A percentile compares a stretch with the other conserved stretches of the same genome.
phyloP scores from a whole-genome alignment of 2,797 vertebrate species.

The Salarias fasciatus region DNA sequence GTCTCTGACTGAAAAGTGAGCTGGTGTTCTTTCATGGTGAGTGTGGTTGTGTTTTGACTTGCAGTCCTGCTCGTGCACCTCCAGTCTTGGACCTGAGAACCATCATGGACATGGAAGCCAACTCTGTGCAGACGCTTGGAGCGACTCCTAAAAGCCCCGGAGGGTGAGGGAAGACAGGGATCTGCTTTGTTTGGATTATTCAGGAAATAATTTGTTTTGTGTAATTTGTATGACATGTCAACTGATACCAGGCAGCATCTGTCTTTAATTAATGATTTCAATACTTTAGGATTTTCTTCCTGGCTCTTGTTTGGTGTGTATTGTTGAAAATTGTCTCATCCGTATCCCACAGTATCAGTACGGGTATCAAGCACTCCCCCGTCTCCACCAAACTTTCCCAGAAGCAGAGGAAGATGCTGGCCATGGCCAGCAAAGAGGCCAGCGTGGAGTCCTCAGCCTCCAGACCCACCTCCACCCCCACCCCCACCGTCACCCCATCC shows the following conservation, averaged over 20 bases:
- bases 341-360: slow-evolving; percentile 44
- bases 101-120: slow-evolving; percentile 98
- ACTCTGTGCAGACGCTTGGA: slow-evolving; percentile 82
- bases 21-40: not conserved
- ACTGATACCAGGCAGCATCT: too few relatives aligned
- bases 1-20: too few relatives aligned
- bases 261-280: too few relatives aligned
- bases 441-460: slow-evolving; percentile 74
- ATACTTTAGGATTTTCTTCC: too few relatives aligned
- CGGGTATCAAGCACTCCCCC: slow-evolving; percentile 77
- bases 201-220: slow-evolving; percentile 11
- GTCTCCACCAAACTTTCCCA: slow-evolving; percentile 92
- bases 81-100: slow-evolving; percentile 93
- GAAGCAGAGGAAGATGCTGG: slow-evolving; percentile 97
- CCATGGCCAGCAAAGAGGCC: slow-evolving; percentile 89
- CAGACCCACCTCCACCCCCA: slow-evolving; percentile 66
- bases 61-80: slow-evolving; percentile 80
- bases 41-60: slow-evolving; percentile 38
- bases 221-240: too few relatives aligned
- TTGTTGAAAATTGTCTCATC: too few relatives aligned
- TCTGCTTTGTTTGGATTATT: not conserved
- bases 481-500: slow-evolving; percentile 65
- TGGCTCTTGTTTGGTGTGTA: too few relatives aligned
- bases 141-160: slow-evolving; percentile 86
- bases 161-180: slow-evolving; percentile 50